phyloP scores from a whole-genome alignment of 2,113 vertebrate genomes.

The western clawed frog (Xenopus tropicalis) region DNA sequence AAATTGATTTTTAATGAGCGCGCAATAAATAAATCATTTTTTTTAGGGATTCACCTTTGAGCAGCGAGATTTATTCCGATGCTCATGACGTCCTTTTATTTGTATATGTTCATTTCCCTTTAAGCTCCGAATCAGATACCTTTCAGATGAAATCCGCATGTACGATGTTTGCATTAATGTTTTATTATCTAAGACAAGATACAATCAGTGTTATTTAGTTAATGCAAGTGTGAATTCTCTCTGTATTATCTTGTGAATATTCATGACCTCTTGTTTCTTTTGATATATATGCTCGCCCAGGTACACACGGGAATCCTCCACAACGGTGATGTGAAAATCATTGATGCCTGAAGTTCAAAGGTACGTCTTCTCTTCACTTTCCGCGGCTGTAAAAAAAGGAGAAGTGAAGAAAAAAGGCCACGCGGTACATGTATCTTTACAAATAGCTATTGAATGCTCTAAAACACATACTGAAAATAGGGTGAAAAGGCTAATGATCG shows the following conservation, averaged over 20 bases:
- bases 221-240: slow-evolving; percentile 30
- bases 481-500: background rate
- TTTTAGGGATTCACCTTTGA: too few species aligned
- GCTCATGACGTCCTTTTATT: too few species aligned
- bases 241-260: slow-evolving; percentile 48
- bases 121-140: slow-evolving; percentile 4
- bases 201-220: slow-evolving; percentile 34
- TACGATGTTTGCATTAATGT: slow-evolving; percentile 23
- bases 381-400: slow-evolving; percentile 9
- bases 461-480: slow-evolving; percentile 4
- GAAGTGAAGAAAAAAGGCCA: slow-evolving; percentile 16
- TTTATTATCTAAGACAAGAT: slow-evolving; percentile 34
- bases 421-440: slow-evolving; percentile 12
- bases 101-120: too few species aligned
- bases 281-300: slow-evolving; percentile 74
- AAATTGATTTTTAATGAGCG: too few species aligned
- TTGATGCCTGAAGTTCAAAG: slow-evolving; percentile 67
- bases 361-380: slow-evolving; percentile 61
- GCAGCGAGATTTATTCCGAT: too few species aligned
- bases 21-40: too few species aligned
- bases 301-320: slow-evolving; percentile 78
- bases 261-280: slow-evolving; percentile 69
- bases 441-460: slow-evolving; percentile 22
- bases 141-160: slow-evolving; percentile 10
- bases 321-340: slow-evolving; percentile 77